Percentiles rank a stretch among this genome's conserved stretches.
phyloP scores from a whole-genome alignment of 23 tunicate genomes.

The Trididemnum nubilum region DNA sequence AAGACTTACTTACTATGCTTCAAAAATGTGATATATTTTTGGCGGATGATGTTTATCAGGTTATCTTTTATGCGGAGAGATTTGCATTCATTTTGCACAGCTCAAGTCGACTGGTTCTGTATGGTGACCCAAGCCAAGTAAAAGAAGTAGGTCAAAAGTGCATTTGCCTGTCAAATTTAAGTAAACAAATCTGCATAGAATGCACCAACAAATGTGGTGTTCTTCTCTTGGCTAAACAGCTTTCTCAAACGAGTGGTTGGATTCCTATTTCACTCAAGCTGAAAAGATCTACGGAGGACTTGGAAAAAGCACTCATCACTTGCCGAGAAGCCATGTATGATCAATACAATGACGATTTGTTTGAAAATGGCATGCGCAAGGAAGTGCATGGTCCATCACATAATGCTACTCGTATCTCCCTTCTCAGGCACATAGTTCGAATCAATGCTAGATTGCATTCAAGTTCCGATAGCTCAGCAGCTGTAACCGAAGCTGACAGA shows the following conservation, averaged over 20 bases:
- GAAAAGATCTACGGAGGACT: background rate
- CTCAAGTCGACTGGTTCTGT: constrained; percentile 59
- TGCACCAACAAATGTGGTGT: constrained; percentile 13
- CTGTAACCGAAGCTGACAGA: background rate
- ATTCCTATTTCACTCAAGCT: constrained; percentile 33
- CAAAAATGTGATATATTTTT: constrained; percentile 39
- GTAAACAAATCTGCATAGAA: constrained; percentile 2
- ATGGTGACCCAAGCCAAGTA: background rate
- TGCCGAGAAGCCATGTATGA: background rate
- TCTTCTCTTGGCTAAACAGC: constrained; percentile 27
- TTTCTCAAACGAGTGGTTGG: constrained; percentile 33
- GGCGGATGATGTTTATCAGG: background rate
- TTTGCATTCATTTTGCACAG: constrained; percentile 73
- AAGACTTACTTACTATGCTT: constrained; percentile 2
- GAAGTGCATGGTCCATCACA: constrained; percentile 30
- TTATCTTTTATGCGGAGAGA: constrained; percentile 55
- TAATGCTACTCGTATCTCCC: background rate
- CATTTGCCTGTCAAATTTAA: constrained; percentile 36
- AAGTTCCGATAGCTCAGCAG: background rate
- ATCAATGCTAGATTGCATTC: background rate
- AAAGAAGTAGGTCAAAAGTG: background rate
- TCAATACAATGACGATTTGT: constrained; percentile 2
- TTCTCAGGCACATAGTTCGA: constrained; percentile 4
- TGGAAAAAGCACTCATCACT: background rate
- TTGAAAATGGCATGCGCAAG: constrained; percentile 31